Evolutionary conservation across 2,797 vertebrate species (phyloP).

Genomic region (Etheostoma nigrum): DNA sequence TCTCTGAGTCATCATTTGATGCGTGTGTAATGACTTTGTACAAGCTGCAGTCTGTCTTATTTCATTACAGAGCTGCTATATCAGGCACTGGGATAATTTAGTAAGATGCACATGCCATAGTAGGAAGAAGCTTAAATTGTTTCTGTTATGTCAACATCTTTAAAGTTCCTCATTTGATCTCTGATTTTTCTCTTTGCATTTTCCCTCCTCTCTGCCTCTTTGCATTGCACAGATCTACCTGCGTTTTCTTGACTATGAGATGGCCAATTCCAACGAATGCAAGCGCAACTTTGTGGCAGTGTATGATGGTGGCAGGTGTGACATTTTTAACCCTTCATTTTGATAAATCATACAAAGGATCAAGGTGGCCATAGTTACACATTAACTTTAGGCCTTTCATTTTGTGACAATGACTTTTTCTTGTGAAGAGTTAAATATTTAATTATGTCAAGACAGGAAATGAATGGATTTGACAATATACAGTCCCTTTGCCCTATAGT

Average conservation of each 20-base stretch:
- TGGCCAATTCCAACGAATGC: conserved; percentile 99
- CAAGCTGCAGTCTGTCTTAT: conserved; percentile 63
- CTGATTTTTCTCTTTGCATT: conserved; percentile 23
- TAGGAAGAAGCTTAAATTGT: conserved; percentile 36
- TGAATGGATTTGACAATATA: neutral
- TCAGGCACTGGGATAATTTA: conserved; percentile 50
- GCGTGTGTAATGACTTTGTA: conserved; percentile 62
- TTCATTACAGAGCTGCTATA: conserved; percentile 60
- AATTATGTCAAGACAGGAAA: neutral
- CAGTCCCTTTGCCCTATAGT: neutral
- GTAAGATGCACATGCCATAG: conserved; percentile 39
- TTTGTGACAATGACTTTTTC: neutral
- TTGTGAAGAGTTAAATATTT: conserved; percentile 7
- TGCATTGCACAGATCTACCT: conserved; percentile 91
- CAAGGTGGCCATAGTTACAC: neutral
- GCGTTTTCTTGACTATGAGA: conserved; percentile 98
- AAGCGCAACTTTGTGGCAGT: conserved; percentile 99
- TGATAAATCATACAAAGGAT: conserved; percentile 1
- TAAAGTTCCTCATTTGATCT: conserved; percentile 26
- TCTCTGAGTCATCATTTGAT: conserved; percentile 59
- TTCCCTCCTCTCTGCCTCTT: neutral
- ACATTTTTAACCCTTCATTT: neutral
- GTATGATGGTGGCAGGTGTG: conserved; percentile 93
- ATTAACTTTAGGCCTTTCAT: neutral
- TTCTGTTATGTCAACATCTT: conserved; percentile 19